These are phyloP conservation scores for Lordiphosa collinella DNA, from an alignment of 1,140 invertebrate genomes.

Conservation along the genomic window DNA sequence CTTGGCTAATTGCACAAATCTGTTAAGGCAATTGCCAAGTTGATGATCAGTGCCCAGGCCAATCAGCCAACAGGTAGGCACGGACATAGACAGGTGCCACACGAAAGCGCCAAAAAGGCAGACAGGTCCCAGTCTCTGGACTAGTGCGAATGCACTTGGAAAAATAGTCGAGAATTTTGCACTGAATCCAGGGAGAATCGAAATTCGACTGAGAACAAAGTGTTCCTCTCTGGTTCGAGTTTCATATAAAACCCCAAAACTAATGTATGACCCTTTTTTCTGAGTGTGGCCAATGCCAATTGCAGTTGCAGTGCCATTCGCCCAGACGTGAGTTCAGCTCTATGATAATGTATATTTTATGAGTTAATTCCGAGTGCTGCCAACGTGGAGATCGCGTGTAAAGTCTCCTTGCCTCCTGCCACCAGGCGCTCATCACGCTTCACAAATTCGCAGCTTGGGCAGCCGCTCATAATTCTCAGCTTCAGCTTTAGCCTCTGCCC, in stretches of 20 bases:
- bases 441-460: conserved; percentile 74
- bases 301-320: conserved; percentile 19
- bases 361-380: conserved; percentile 56
- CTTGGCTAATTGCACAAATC: conserved; percentile 72
- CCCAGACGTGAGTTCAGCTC: conserved; percentile 35
- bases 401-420: conserved; percentile 32
- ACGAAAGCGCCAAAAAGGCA: conserved; percentile 70
- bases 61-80: conserved; percentile 36
- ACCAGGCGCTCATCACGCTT: conserved; percentile 70
- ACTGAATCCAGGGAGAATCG: neutral
- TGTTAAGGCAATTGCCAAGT: conserved; percentile 65
- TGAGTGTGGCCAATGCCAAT: neutral
- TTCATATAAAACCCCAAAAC: too few species aligned
- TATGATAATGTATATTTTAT: conserved; percentile 78
- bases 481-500: conserved; percentile 5
- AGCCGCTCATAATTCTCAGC: conserved; percentile 66
- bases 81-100: conserved; percentile 62
- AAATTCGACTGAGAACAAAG: too few species aligned
- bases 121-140: conserved; percentile 36
- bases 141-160: conserved; percentile 15
- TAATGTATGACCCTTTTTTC: too few species aligned
- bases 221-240: too few species aligned
- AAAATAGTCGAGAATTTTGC: conserved; percentile 15
- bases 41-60: conserved; percentile 50
- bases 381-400: conserved; percentile 41